These are phyloP conservation scores for Pogona vitticeps DNA, from an alignment of 2,113 vertebrate species.

Conservation along the genomic window DNA sequence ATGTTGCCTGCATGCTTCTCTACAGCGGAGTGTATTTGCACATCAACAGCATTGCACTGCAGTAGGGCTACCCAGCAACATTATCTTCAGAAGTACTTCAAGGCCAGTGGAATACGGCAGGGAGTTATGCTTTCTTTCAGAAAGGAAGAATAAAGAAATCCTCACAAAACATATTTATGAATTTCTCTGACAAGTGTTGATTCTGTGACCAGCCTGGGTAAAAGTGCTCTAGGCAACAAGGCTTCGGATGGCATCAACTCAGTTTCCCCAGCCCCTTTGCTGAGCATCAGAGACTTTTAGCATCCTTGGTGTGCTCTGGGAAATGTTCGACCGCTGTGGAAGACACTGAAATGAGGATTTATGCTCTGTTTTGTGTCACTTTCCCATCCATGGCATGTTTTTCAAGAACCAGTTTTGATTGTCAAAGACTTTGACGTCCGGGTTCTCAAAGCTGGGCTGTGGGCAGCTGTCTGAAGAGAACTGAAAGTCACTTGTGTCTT, in stretches of 20 bases:
- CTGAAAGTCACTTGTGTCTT: too few species aligned
- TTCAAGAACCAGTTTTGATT: neutral
- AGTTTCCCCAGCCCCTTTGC: neutral
- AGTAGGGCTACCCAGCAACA: constrained; percentile 1
- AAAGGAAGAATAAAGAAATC: neutral
- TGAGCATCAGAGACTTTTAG: neutral
- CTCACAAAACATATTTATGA: constrained; percentile 13
- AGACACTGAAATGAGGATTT: neutral
- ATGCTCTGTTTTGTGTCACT: neutral
- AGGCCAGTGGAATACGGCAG: neutral
- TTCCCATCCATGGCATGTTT: neutral
- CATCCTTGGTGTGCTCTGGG: constrained; percentile 2
- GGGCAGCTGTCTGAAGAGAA: neutral
- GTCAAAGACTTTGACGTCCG: neutral
- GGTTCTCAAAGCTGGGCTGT: neutral
- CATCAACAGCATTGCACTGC: constrained; percentile 22
- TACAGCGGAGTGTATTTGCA: constrained; percentile 18
- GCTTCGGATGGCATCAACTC: neutral
- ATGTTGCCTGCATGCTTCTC: neutral
- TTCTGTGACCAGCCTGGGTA: neutral
- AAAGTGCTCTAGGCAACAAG: neutral
- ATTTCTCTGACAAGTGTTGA: neutral
- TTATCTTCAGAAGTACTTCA: constrained; percentile 41
- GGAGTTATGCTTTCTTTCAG: neutral
- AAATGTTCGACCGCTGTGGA: constrained; percentile 1